Conservation (phyloP, 2,797 vertebrate genomes). For the Lepilemur ruficaudatus region DNA sequence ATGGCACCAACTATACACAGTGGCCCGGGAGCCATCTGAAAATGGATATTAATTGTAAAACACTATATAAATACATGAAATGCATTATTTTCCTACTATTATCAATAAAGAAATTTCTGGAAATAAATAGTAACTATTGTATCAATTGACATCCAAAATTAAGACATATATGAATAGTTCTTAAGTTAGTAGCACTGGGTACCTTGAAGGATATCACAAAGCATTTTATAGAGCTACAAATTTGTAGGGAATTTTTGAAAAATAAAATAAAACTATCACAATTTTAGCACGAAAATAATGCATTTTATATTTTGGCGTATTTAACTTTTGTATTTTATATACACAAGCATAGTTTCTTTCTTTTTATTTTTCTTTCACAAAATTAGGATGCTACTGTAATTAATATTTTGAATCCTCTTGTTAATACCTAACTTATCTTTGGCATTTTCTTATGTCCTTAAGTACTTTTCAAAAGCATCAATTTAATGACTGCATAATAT, state of each 20-base stretch:
- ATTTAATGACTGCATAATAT: neutral
- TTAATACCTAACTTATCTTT: neutral
- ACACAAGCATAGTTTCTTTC: neutral
- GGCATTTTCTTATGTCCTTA: neutral
- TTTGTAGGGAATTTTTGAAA: neutral
- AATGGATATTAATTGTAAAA: neutral
- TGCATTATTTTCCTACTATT: neutral
- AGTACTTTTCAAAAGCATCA: neutral
- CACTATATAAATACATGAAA: neutral
- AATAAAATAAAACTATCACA: neutral
- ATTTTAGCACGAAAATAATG: neutral
- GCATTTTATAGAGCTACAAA: neutral
- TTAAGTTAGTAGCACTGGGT: neutral
- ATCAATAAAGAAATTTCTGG: neutral
- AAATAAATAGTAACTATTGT: neutral
- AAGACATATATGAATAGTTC: neutral
- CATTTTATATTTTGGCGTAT: neutral
- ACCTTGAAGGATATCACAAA: neutral
- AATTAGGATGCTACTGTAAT: neutral
- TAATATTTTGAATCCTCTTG: neutral
- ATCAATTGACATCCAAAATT: neutral
- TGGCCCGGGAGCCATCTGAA: neutral
- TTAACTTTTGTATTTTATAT: neutral
- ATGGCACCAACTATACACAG: neutral
- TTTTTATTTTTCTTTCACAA: neutral